Base-by-base conservation (phyloP, 1,140 invertebrate species). In the Marisa cornuarietis region DNA sequence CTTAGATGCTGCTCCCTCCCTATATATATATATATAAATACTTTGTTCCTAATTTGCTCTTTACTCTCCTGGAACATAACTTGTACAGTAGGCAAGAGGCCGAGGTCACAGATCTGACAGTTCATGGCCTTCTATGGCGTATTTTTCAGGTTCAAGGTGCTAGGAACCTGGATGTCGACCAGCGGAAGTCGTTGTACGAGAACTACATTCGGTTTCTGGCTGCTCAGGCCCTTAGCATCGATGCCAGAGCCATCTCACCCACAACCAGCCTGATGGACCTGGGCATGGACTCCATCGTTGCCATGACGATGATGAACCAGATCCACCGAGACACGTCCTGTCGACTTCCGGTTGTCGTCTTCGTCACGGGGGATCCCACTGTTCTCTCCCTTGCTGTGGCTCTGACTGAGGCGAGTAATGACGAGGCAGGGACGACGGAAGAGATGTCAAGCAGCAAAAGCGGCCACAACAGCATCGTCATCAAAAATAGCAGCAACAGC, bases 241-340 rank as follows among this genome's bases (percentile, higher is more conserved):
- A 81, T 24, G 74, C 62, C 18, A 24, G n/a, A 4, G 26, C 71
- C 11, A 66, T 81, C 24, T 74, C 75, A 14, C 11, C 76, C 5
- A 65, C 72, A 13, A 7, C 76, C 20, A 75, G 58, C 52, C 71
- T 83, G 42, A 54, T 83, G 5, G 79, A 81, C 65, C 49, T 79
- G 24, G 82, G 82, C 18, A 73, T 83, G 76, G 82, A 83, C 68
- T 83, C 82, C 16, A 81, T 83, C 69, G 65, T 81, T 42, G 82
- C 76, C 68, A 83, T 83, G 79, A 81, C 82, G 20, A 75, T 83
- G 76, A 79, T 81, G 42, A 83, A 76, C 49, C 79, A 81, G 74
- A 81, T 81, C 16, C 71, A 81, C 76, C 75, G 77, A 63, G 82
- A 81, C 52, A 54, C 74, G 54, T 31, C 72, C 31, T 69, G 65